Percentiles rank a stretch among this genome's conserved stretches.
phyloP scores from a whole-genome alignment of 2,113 vertebrate genomes.

The Dryoscopus gambensis region DNA sequence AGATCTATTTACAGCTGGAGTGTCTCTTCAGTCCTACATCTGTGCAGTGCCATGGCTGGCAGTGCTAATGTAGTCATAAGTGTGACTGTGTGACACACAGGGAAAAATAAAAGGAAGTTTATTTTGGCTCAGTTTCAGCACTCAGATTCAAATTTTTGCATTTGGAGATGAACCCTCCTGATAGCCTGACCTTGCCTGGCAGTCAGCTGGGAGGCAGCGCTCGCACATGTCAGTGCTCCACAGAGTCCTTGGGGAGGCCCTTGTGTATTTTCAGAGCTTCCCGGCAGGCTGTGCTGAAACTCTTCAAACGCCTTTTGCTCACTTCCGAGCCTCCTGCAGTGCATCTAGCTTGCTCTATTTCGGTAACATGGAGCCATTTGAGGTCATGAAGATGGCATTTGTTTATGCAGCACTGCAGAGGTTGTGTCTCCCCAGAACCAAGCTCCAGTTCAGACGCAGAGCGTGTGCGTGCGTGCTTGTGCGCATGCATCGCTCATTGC shows the following conservation, averaged over 20 bases:
- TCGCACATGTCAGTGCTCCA: neutral
- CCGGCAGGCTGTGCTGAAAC: conserved; percentile 68
- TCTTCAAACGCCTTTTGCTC: neutral
- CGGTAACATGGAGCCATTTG: neutral
- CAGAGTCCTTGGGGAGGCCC: neutral
- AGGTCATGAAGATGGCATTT: neutral
- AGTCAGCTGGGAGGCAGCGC: neutral
- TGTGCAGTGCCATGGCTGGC: neutral
- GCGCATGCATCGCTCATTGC: accelerated
- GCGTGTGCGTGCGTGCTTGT: accelerated
- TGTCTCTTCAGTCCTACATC: neutral
- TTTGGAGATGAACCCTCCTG: neutral
- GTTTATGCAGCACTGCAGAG: neutral
- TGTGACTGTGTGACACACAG: neutral
- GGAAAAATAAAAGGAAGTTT: neutral
- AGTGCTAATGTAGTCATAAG: neutral
- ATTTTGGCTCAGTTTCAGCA: neutral
- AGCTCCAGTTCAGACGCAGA: neutral
- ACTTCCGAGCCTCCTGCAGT: neutral
- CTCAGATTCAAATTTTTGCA: neutral
- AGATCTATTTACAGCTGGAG: neutral
- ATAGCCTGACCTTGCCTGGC: neutral
- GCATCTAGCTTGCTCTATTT: neutral
- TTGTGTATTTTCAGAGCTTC: neutral
- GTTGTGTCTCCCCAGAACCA: neutral